These are phyloP conservation scores for Pseudonaja textilis DNA, from an alignment of 2,113 vertebrate species.

Conservation along the genomic window DNA sequence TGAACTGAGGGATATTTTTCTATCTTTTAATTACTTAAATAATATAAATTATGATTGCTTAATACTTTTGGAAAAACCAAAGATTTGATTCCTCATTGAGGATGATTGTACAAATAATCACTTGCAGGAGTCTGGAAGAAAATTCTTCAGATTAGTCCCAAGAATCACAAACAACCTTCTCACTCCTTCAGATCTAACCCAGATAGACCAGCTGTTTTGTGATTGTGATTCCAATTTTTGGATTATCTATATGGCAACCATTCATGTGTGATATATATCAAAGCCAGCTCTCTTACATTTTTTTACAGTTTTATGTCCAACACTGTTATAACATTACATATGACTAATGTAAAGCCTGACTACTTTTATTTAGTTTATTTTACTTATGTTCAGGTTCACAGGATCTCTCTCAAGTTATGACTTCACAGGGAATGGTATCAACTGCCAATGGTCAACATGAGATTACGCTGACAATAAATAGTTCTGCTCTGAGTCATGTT, in stretches of 20 bases:
- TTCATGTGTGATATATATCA: not conserved
- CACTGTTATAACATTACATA: not conserved
- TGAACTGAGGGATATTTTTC: not conserved
- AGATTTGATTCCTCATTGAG: not conserved
- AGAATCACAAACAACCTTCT: not conserved
- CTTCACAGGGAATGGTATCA: constrained; percentile 79
- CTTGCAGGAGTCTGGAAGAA: not conserved
- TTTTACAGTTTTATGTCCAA: not conserved
- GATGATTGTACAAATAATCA: not conserved
- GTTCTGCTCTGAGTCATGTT: constrained; percentile 89
- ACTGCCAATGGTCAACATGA: constrained; percentile 80
- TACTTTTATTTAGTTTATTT: not conserved
- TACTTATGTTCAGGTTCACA: constrained; percentile 75
- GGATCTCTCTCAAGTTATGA: constrained; percentile 87
- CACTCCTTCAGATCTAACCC: not conserved
- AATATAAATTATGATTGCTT: not conserved
- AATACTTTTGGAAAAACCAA: not conserved
- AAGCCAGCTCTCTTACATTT: not conserved
- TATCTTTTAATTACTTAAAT: not conserved
- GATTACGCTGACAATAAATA: constrained; percentile 97
- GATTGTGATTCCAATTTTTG: not conserved
- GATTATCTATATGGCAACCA: not conserved
- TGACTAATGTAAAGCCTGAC: not conserved
- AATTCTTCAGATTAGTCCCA: not conserved
- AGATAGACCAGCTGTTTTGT: not conserved